A percentile compares a stretch with the other conserved stretches of the same genome.
Conservation (phyloP, 1,140 invertebrate species). For the Neodiprion lecontei region DNA sequence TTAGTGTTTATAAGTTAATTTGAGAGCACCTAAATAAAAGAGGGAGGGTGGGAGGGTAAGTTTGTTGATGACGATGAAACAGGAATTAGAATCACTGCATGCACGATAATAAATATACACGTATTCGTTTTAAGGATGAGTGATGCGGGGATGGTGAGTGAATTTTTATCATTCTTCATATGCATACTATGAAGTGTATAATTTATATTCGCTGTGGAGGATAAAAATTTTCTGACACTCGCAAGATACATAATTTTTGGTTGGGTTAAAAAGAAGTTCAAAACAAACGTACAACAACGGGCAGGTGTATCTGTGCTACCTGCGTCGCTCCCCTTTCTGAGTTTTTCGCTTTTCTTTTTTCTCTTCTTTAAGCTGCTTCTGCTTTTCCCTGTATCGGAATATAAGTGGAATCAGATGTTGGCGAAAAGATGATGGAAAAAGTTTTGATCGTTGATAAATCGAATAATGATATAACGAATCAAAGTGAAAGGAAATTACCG, state of each 20-base stretch:
- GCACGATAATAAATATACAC: slow-evolving; percentile 5
- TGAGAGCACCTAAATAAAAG: no score
- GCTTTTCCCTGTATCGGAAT: slow-evolving; percentile 74
- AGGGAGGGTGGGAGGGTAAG: no score
- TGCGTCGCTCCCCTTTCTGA: slow-evolving; percentile 82
- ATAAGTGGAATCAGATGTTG: no score
- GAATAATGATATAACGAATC: neutral
- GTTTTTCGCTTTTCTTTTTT: slow-evolving; percentile 90
- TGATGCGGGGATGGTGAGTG: neutral
- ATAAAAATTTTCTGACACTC: slow-evolving; percentile 22
- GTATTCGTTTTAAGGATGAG: neutral
- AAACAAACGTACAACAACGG: no score
- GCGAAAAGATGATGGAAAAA: no score
- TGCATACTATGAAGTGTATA: slow-evolving; percentile 33
- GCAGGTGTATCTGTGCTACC: slow-evolving; percentile 67
- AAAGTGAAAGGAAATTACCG: slow-evolving; percentile 62
- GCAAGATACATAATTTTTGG: no score
- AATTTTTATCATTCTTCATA: slow-evolving; percentile 31
- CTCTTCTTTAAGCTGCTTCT: slow-evolving; percentile 83
- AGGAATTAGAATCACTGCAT: slow-evolving; percentile 9
- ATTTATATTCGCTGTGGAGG: slow-evolving; percentile 28
- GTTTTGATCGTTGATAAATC: neutral
- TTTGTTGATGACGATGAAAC: no score
- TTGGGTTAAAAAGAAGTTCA: no score
- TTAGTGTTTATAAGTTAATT: no score